Evolutionary conservation across 2,113 vertebrate genomes (phyloP).

Genomic region (Myotis lucifugus): DNA sequence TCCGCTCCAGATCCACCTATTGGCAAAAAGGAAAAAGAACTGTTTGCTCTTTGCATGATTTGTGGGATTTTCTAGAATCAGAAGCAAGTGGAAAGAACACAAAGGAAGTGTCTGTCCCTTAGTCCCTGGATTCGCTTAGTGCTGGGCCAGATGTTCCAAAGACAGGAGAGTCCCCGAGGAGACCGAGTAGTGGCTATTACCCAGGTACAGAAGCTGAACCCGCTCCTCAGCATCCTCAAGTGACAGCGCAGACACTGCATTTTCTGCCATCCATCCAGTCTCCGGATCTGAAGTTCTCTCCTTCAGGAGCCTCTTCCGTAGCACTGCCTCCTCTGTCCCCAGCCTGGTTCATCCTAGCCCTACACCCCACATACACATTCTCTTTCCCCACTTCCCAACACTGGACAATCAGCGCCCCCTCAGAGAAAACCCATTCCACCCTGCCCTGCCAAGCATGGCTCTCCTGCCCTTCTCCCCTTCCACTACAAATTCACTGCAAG

Average conservation of each 20-base stretch:
- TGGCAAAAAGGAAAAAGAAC: not conserved
- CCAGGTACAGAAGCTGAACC: not conserved
- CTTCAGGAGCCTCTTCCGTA: not conserved
- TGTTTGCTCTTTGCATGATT: rapidly evolving
- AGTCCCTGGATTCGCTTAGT: not conserved
- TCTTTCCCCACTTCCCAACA: not conserved
- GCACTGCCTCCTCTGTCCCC: not conserved
- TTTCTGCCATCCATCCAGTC: not conserved
- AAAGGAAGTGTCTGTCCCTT: not conserved
- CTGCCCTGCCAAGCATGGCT: not conserved
- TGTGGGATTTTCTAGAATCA: not conserved
- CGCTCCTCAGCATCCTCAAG: not conserved
- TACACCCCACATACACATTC: not conserved
- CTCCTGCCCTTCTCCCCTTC: not conserved
- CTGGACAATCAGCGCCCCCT: not conserved
- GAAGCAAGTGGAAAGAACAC: not conserved
- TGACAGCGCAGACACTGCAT: rapidly evolving
- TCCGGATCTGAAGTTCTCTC: rapidly evolving
- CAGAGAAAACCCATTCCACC: not conserved
- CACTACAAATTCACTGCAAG: not conserved
- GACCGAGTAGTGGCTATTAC: not conserved
- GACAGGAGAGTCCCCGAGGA: not conserved
- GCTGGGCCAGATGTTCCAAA: not conserved
- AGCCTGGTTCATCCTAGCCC: not conserved
- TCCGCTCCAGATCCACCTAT: conserved; percentile 95